A percentile compares a stretch with the other conserved stretches of the same genome.
These are phyloP conservation scores for Regulus satrapa DNA, from an alignment of 2,113 vertebrate species.

Conservation along the genomic window DNA sequence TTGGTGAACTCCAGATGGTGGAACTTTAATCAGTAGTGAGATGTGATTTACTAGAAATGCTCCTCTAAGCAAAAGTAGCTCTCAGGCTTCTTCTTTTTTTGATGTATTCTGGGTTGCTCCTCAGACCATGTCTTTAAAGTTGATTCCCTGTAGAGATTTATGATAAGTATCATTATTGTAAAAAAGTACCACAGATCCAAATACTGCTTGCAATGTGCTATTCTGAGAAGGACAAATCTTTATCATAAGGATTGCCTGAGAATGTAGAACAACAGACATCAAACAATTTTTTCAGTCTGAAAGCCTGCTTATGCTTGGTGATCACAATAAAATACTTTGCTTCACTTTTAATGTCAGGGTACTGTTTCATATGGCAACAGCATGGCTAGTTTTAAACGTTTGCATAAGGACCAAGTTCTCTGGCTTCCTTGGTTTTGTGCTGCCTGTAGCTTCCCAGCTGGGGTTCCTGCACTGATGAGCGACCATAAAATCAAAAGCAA, in stretches of 20 bases:
- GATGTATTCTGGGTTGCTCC: not conserved
- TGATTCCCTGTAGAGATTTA: not conserved
- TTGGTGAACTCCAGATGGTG: constrained; percentile 12
- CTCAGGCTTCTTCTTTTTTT: not conserved
- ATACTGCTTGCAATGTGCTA: not conserved
- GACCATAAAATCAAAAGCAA: not conserved
- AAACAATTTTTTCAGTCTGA: not conserved
- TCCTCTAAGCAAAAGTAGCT: not conserved
- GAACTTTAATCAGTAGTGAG: constrained; percentile 47
- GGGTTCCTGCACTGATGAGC: not conserved
- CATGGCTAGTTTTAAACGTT: not conserved
- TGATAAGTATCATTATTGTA: not conserved
- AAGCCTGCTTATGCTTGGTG: not conserved
- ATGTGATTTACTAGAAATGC: constrained; percentile 27
- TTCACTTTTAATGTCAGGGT: not conserved
- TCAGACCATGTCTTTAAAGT: not conserved
- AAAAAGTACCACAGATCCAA: not conserved
- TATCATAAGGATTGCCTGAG: not conserved
- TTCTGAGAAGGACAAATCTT: not conserved
- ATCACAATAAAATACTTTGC: not conserved
- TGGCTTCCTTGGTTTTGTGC: not conserved
- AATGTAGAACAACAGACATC: not conserved
- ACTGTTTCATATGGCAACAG: not conserved
- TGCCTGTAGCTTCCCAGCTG: not conserved
- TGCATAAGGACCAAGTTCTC: not conserved